A percentile compares a stretch with the other conserved stretches of the same genome.
phyloP scores from a whole-genome alignment of 2,888 invertebrate genomes.

The Trisateles emortualis region DNA sequence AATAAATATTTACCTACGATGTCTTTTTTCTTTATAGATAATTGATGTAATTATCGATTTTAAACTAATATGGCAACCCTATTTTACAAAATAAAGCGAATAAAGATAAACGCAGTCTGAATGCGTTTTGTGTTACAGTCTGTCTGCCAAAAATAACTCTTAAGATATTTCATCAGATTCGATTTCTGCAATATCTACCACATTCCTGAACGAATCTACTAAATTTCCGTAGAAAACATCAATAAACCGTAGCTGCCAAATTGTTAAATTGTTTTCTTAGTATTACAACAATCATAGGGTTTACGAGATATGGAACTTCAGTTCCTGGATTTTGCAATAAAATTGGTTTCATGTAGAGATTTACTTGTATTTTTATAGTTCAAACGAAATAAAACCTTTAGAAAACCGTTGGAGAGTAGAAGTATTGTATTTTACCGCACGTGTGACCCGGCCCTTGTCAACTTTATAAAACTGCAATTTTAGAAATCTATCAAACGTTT shows the following conservation, averaged over 20 bases:
- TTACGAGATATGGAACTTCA: neutral
- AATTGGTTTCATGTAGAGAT: neutral
- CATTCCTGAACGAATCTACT: conserved; percentile 21
- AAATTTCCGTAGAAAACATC: conserved; percentile 12
- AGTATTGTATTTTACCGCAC: too few species aligned
- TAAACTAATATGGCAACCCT: neutral
- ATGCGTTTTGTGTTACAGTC: conserved; percentile 15
- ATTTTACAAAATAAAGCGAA: neutral
- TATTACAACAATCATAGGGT: conserved; percentile 8
- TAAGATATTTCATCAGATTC: conserved; percentile 17
- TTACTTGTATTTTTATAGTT: neutral
- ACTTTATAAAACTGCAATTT: too few species aligned
- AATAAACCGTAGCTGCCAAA: conserved; percentile 14
- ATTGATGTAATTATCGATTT: too few species aligned
- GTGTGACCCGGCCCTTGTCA: too few species aligned
- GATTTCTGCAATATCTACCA: conserved; percentile 18
- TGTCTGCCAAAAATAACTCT: conserved; percentile 18
- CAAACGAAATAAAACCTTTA: too few species aligned
- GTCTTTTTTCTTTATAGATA: too few species aligned
- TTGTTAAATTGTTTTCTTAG: conserved; percentile 12
- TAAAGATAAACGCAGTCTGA: neutral
- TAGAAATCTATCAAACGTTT: too few species aligned
- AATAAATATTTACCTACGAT: too few species aligned
- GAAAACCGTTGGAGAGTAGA: too few species aligned
- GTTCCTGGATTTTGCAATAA: conserved; percentile 3